Evolutionary conservation across 2,113 vertebrate genomes (phyloP).

Genomic region (human): DNA sequence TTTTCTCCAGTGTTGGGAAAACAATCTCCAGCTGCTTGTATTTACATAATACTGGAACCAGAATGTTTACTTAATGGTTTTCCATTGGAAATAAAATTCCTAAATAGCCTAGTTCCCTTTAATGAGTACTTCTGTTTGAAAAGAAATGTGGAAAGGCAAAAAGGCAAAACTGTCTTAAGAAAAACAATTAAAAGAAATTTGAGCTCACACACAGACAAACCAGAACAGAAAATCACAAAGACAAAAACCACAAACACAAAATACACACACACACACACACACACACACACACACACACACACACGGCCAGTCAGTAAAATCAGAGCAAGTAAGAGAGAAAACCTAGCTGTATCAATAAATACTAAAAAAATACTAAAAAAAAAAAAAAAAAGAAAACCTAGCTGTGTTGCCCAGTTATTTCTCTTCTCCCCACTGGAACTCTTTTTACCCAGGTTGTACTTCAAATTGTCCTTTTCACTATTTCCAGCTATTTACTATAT

Average conservation of each 20-base stretch:
- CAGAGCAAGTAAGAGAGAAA: neutral
- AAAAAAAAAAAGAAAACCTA: neutral
- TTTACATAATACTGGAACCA: neutral
- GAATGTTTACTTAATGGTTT: neutral
- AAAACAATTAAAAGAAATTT: neutral
- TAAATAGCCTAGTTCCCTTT: neutral
- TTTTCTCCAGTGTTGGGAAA: neutral
- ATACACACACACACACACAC: neutral
- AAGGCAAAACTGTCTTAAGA: neutral
- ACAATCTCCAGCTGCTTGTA: neutral
- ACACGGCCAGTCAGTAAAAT: neutral
- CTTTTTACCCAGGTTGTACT: neutral
- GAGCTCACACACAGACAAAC: neutral
- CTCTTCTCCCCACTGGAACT: neutral
- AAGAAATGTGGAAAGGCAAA: neutral
- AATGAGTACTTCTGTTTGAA: neutral
- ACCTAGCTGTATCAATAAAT: neutral
- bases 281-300: neutral
- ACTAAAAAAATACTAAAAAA: no score
- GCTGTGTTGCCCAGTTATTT: neutral
- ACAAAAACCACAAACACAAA: neutral
- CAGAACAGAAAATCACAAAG: neutral
- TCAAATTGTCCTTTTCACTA: neutral
- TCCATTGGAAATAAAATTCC: neutral
- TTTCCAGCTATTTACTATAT: neutral